Base-by-base conservation (phyloP, 2,888 invertebrate species). In the Amiota mariae region DNA sequence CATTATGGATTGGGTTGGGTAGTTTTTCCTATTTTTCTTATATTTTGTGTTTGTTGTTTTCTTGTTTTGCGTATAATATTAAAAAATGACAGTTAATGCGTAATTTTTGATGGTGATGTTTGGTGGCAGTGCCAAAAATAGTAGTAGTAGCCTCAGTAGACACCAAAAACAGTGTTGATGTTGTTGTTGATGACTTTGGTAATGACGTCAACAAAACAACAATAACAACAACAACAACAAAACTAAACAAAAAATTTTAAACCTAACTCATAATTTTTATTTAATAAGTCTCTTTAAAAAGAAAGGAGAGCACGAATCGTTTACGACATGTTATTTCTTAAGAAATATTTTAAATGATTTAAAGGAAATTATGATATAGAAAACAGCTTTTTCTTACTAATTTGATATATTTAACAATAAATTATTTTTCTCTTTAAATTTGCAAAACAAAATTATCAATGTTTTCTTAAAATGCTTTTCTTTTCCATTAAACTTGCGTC, bases 141-240 rank as follows among this genome's bases (percentile, higher is more conserved):
- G 51, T n/a, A 9, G 11, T n/a, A 24, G 24, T 24, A 2, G 24
- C 24, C 24, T 24, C 6, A 36, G 36, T 36, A 13, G n/a, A 54
- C 59, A 57, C 11, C 59, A 2, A 12, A 15, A 59, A n/a, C 59
- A 59, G 59, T 20, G 63, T 10, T 36, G 12, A 13, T 46, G 4
- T 46, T n/a, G 12, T 64, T 64, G 64, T 24, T 64, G 64, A 64
- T 64, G 46, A 64, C 47, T 64, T 2, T 64, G 46, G 64, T 47
- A 64, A 64, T 64, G 36, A 47, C 64, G 15, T 64, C 64, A n/a
- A 59, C 15, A 59, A n/a, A n/a, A 59, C 46, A 64, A 47, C 36
- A 64, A 47, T 3, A 15, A 18, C n/a, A 64, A 8, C 47, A 12
- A 18, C 59, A 20, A 18, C n/a, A 59, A 59, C 11, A 59, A 11